Conservation (phyloP, 2,113 vertebrate species). For the Caloenas nicobarica region DNA sequence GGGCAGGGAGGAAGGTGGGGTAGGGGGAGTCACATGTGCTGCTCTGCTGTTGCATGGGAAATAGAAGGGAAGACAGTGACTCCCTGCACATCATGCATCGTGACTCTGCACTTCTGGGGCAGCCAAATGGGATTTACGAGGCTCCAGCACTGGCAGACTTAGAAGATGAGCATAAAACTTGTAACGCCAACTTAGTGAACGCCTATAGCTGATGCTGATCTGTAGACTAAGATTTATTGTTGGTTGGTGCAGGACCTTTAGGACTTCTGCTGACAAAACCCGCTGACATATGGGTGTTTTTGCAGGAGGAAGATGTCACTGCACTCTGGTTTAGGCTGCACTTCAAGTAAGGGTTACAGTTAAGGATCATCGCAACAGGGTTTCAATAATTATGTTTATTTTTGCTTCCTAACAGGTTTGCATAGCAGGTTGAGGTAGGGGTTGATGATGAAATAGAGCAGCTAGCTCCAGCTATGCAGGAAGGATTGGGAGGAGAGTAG, state of each 20-base stretch:
- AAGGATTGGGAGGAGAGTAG: not conserved
- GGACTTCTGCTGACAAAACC: not conserved
- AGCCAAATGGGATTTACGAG: not conserved
- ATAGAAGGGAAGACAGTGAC: not conserved
- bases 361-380: not conserved
- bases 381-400: not conserved
- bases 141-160: not conserved
- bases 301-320: not conserved
- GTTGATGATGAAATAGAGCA: not conserved
- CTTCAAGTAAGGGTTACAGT: not conserved
- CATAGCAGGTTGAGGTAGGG: not conserved
- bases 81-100: not conserved
- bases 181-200: not conserved
- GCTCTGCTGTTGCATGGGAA: not conserved
- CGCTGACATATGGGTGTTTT: not conserved
- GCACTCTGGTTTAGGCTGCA: not conserved
- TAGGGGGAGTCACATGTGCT: not conserved
- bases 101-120: not conserved
- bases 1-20: not conserved
- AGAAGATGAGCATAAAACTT: not conserved
- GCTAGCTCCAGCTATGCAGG: not conserved
- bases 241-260: not conserved
- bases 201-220: not conserved
- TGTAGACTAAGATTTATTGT: not conserved
- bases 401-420: not conserved